Base-by-base conservation (phyloP, 92 coral and sea anemone species). In the Micromussa lordhowensis region DNA sequence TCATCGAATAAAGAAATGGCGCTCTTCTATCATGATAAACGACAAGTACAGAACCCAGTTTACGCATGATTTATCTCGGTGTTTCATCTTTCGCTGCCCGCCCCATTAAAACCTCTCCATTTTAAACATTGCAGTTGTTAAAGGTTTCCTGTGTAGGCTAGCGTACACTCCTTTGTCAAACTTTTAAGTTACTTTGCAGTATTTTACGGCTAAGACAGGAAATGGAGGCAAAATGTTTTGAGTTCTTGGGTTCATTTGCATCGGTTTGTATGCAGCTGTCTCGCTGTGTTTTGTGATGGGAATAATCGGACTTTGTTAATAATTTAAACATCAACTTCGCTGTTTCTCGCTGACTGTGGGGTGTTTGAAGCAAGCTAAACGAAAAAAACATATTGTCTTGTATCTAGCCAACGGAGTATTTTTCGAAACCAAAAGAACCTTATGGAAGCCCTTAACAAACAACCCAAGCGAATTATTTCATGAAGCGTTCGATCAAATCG, bases 121-220 rank as follows among this genome's bases (percentile, higher is more conserved):
- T 64, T 58, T 63, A 53, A 85, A 40, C 89, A 68, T 21, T 19
- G n/a, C 12, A 86, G 89, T 78, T 64, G 83, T 86, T 86, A 40
- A 36, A 44, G 38, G 63, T 85, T 30, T 77, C 51, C 89, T 77
- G 59, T 61, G 74, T 58, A 61, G 54, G 53, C 82, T 54, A 61
- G 59, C 66, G 81, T 75, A 76, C 48, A 63, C 49, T 48, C 77
- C 11, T 75, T 86, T 86, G 83, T 86, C 68, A 48, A 73, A 53
- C 77, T 77, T 78, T 78, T 59, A 86, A 63, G 89, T 61, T 86
- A 76, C 81, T 76, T 86, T 77, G 54, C 77, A 75, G 89, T 86
- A 86, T 86, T 85, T 86, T 76, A 30, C 49, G 30, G 89, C 77
- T 76, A 86, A 77, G 89, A 86, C 89, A 86, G 89, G 89, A 86